Evolutionary conservation across 1,140 invertebrate species (phyloP), one percentile per base, ranked within the genome.

Genomic region (Caerostris darwini): DNA sequence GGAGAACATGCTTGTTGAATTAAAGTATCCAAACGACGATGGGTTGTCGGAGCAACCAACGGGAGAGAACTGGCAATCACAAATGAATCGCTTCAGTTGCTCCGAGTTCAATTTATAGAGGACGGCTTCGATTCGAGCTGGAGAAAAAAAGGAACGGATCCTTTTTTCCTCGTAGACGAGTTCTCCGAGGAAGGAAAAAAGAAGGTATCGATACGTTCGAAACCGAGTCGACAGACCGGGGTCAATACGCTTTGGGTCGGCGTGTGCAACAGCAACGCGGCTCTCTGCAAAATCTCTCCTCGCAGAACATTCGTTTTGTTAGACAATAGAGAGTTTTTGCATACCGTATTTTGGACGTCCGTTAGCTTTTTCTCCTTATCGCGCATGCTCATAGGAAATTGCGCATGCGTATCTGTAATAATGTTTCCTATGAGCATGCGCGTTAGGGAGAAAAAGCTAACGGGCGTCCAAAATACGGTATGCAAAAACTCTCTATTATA

Each of bases 51-150:
- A 34, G 34, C 34, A 77, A 10, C 71, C 12, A 14, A 14, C 19
- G 34, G 34, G 12, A 34, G 69, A 12, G 34, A 77, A 7, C 34
- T 50, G 34, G 34, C 4, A 50, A 53, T 34, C 34, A 17, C 19
- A 64, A 88, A 88, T 88, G 56, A 88, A 88, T 64, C 86, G 86
- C 86, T 67, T 88, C 86, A 88, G 59, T 88, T 88, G 86, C 59
- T 88, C 6, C 34, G 59, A 57, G 14, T 8, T 50, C n/a, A 58
- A 61, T 88, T 88, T 88, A 88, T 88, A 88, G 59, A 88, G 34
- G 50, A 5, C 53, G 5, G 71, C 14, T 77, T 50, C 71, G 61
- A 67, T 67, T 67, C n/a, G 61, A 67, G 61, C 8, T 53, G 50
- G 6, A 34, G 58, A 34, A 88, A 64, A n/a, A 64, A 61, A 61